Evolutionary conservation across 2,888 invertebrate species (phyloP).

Genomic region (Lordiphosa fenestrarum): DNA sequence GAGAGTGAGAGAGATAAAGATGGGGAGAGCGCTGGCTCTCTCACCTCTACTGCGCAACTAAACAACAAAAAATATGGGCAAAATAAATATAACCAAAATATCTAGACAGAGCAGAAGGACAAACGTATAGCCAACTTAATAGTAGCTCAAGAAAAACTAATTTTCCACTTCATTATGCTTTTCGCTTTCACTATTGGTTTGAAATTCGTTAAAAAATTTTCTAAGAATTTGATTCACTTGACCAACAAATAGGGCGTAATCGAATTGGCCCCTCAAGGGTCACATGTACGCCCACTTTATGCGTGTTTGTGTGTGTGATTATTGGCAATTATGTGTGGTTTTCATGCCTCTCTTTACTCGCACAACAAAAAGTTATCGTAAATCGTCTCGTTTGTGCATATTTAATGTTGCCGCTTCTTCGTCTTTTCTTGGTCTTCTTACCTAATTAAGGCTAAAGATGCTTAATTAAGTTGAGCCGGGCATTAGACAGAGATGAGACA

Average conservation of each 20-base stretch:
- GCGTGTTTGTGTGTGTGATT: slow-evolving; percentile 34
- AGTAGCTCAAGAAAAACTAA: slow-evolving; percentile 51
- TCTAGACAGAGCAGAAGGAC: slow-evolving; percentile 27
- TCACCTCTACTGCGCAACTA: slow-evolving; percentile 58
- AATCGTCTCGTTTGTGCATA: slow-evolving; percentile 11
- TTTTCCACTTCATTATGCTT: slow-evolving; percentile 70
- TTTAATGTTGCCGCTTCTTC: slow-evolving; percentile 9
- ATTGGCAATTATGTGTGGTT: slow-evolving; percentile 63
- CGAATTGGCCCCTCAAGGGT: slow-evolving; percentile 15
- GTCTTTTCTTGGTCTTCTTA: slow-evolving; percentile 11
- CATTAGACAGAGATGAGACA: slow-evolving; percentile 19
- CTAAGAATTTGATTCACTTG: too few species aligned
- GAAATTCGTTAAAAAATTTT: slow-evolving; percentile 9
- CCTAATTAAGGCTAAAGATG: slow-evolving; percentile 37
- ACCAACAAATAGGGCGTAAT: too few species aligned
- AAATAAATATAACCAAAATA: slow-evolving; percentile 15
- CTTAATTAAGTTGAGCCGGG: slow-evolving; percentile 48
- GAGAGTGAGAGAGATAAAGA: slow-evolving; percentile 7
- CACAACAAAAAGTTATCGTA: background rate
- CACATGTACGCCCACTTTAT: slow-evolving; percentile 7
- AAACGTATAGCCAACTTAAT: slow-evolving; percentile 41
- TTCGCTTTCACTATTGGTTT: slow-evolving; percentile 46
- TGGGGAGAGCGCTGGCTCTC: slow-evolving; percentile 11
- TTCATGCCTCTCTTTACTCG: slow-evolving; percentile 27
- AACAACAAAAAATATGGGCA: slow-evolving; percentile 50